Evolutionary conservation across 2,888 invertebrate genomes (phyloP).

Genomic region (Celastrina argiolus): DNA sequence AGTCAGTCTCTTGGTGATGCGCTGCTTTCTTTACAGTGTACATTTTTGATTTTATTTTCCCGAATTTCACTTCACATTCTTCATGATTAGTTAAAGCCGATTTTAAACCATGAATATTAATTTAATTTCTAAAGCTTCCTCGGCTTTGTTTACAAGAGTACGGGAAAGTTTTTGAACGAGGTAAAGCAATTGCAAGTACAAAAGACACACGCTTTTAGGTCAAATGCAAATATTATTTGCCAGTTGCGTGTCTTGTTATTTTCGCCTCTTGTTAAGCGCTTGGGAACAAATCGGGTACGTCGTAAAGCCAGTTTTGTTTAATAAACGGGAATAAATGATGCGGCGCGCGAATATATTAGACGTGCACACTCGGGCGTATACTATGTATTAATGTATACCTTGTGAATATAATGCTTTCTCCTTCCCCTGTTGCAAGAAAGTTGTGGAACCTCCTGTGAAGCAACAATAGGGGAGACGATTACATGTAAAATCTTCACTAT

Average conservation of each 20-base stretch:
- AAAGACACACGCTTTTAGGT: constrained; percentile 59
- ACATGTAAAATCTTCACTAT: no score
- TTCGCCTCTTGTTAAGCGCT: constrained; percentile 52
- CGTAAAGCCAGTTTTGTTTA: constrained; percentile 64
- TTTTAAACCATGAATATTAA: background rate
- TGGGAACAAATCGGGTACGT: constrained; percentile 64
- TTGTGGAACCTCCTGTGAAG: no score
- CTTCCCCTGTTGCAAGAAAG: background rate
- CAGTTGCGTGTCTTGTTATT: constrained; percentile 62
- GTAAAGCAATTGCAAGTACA: constrained; percentile 41
- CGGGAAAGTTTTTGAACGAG: constrained; percentile 31
- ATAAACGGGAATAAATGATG: constrained; percentile 61
- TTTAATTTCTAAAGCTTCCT: background rate
- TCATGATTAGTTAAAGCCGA: background rate
- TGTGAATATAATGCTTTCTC: background rate
- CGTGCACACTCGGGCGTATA: constrained; percentile 49
- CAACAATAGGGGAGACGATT: no score
- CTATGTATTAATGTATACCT: constrained; percentile 33
- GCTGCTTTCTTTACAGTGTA: background rate
- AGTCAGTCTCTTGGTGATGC: background rate
- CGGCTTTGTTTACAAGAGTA: constrained; percentile 25
- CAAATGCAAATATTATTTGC: constrained; percentile 69
- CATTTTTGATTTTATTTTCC: background rate
- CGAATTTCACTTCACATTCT: background rate
- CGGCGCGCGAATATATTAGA: constrained; percentile 44